A percentile compares a stretch with the other conserved stretches of the same genome.
Evolutionary conservation across 2,113 vertebrate species (phyloP).

Genomic region (Lepisosteus osseus): DNA sequence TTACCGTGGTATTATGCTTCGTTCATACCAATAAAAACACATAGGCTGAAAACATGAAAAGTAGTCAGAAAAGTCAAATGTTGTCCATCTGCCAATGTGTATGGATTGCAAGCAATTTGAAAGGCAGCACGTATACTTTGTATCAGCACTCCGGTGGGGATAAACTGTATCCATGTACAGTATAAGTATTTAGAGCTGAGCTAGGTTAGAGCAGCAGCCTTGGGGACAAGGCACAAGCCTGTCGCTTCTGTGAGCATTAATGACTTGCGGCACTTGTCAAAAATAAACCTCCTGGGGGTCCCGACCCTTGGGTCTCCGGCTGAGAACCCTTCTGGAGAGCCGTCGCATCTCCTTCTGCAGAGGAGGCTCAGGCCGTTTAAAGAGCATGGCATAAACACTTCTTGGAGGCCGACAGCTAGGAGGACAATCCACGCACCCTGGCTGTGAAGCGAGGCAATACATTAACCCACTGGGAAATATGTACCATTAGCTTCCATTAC

Average conservation of each 20-base stretch:
- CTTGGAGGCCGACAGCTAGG: neutral
- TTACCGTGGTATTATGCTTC: no score
- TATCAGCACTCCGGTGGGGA: constrained; percentile 19
- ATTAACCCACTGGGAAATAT: no score
- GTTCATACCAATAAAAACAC: neutral
- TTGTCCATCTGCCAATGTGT: constrained; percentile 17
- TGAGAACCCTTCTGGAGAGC: neutral
- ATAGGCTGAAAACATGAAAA: constrained; percentile 22
- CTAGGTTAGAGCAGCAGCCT: neutral
- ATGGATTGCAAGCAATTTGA: constrained; percentile 33
- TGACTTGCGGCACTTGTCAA: constrained; percentile 14
- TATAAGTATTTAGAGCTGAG: neutral
- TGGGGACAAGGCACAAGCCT: neutral
- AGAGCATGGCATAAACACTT: neutral
- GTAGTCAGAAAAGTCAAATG: constrained; percentile 28
- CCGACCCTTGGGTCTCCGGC: constrained; percentile 7
- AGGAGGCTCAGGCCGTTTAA: neutral
- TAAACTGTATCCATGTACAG: constrained; percentile 7
- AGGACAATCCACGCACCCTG: neutral
- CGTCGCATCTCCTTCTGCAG: neutral
- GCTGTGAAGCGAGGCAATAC: neutral
- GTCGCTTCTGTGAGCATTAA: constrained; percentile 7
- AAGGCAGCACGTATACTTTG: constrained; percentile 31
- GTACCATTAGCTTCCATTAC: no score
- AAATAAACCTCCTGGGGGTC: neutral